phyloP scores from a whole-genome alignment of 2,888 invertebrate species.

The Enoplolaimus lenunculus region DNA sequence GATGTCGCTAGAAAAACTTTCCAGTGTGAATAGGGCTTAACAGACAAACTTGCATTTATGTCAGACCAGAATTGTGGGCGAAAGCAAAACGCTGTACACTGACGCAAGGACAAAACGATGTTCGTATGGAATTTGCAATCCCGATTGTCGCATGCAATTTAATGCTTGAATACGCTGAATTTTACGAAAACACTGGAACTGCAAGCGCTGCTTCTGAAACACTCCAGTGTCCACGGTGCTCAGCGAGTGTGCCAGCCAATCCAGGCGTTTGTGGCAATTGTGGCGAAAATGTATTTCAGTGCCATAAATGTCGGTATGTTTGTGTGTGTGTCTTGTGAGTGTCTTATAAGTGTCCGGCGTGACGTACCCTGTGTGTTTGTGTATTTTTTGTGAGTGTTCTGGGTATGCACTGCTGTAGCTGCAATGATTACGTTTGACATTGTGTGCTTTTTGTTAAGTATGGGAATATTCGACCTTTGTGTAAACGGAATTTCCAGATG shows the following conservation, averaged over 20 bases:
- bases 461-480: too few relatives aligned
- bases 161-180: conserved; percentile 95
- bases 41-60: too few relatives aligned
- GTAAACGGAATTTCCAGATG: too few relatives aligned
- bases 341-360: too few relatives aligned
- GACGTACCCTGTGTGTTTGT: too few relatives aligned
- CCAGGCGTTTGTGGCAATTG: conserved; percentile 93
- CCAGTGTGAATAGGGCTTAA: too few relatives aligned
- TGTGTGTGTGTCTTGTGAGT: too few relatives aligned
- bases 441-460: too few relatives aligned
- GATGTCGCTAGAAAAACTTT: too few relatives aligned
- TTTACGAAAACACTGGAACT: conserved; percentile 61
- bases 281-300: conserved; percentile 96
- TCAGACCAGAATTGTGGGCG: conserved; percentile 57
- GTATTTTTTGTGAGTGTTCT: too few relatives aligned
- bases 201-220: conserved; percentile 82
- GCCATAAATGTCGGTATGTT: conserved; percentile 76
- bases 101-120: conserved; percentile 79
- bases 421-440: too few relatives aligned
- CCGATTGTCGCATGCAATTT: conserved; percentile 94
- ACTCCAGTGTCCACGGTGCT: conserved; percentile 50
- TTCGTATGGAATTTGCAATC: conserved; percentile 76
- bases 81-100: conserved; percentile 81
- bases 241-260: conserved; percentile 86
- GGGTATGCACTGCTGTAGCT: too few relatives aligned